Base-by-base conservation (phyloP, 2,113 vertebrate species). In the Neogale vison region DNA sequence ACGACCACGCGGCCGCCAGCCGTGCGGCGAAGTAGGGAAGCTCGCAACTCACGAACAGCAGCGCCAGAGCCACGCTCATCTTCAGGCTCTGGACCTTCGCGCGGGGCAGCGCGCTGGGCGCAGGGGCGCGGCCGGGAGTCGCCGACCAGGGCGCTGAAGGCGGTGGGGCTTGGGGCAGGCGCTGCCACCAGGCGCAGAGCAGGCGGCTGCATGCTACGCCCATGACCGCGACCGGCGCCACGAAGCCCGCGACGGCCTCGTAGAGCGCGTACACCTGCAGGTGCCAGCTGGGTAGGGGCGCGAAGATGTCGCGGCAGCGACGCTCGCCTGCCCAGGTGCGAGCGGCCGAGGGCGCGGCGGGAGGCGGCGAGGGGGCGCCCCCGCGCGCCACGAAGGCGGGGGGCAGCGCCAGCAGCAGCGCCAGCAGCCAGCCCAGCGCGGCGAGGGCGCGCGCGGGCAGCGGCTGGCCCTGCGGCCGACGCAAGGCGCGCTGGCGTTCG, bases 21-120 rank as follows among this genome's bases (percentile, higher is more conserved):
- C 98, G 97, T 36, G 97, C 63, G 0, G 98, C 91, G 47, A 98
- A 98, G 85, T 98, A 98, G 85, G 98, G 98, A 72, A 99, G 97
- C 26, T 98, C 94, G 71, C 98, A 99, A n/a, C 98, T 96, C 82
- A 97, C 97, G 95, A 98, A 99, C 8, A 98, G 96, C 52, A 97
- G 96, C 39, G 98, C 92, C 82, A 99, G 97, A 36, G 87, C 97
- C 59, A 99, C 86, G 23, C 98, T 98, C 98, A 99, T 98, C 92
- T 99, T 98, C 34, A 99, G 92, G 29, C 98, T 98, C 92, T 98
- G 98, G 4, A 97, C 87, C 50, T 98, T 98, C 31, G 98, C 98
- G 17, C 97, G 97, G 45, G 99, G 98, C 15, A 99, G 98, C 5
- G 93, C 96, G 29, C 95, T 61, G 76, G 93, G 95, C 42, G 77